A percentile compares a stretch with the other conserved stretches of the same genome.
Conservation (phyloP, 2,797 vertebrate genomes). For the Synaphobranchus kaupii region DNA sequence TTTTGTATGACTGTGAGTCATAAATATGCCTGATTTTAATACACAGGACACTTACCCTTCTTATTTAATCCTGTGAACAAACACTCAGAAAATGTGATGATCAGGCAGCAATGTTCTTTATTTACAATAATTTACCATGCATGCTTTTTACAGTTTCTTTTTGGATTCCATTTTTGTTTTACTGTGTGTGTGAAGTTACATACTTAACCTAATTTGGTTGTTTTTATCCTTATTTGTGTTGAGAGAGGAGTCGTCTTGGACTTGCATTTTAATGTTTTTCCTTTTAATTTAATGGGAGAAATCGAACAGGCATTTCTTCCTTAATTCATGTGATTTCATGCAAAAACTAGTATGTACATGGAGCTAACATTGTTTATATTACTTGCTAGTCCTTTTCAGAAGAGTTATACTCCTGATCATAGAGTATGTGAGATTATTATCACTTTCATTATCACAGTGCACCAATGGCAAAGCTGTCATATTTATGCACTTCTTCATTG, state of each 20-base stretch:
- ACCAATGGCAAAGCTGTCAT: neutral
- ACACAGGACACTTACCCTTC: neutral
- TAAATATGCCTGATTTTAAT: constrained; percentile 15
- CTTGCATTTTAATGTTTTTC: neutral
- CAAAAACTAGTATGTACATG: neutral
- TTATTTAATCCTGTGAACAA: constrained; percentile 21
- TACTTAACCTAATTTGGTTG: constrained; percentile 1
- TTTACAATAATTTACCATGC: constrained; percentile 21
- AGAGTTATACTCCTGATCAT: neutral
- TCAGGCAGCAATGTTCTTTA: constrained; percentile 52
- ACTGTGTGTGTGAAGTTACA: constrained; percentile 17
- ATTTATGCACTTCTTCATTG: neutral
- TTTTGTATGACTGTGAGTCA: constrained; percentile 7
- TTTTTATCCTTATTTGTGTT: neutral
- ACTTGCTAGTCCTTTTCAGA: neutral
- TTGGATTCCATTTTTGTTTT: neutral
- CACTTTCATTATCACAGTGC: neutral
- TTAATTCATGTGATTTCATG: neutral
- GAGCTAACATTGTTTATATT: neutral
- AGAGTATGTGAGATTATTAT: neutral
- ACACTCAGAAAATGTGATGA: neutral
- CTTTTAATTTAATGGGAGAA: neutral
- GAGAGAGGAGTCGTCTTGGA: neutral
- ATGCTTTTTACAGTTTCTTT: neutral
- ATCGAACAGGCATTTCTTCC: neutral